Base-by-base conservation (phyloP, 2,113 vertebrate species). In the Brachirus orientalis region DNA sequence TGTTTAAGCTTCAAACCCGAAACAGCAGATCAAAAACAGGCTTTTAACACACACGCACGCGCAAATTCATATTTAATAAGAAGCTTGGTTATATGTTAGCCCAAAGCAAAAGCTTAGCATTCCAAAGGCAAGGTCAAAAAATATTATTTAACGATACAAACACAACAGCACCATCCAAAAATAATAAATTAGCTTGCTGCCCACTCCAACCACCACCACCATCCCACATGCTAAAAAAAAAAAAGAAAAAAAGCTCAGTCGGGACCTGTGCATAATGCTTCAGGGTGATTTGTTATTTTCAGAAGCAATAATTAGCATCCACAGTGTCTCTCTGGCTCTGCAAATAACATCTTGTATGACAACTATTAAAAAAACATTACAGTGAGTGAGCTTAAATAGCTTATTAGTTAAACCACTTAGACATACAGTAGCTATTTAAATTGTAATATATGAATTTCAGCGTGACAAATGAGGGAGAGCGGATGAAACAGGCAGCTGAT, bases 341-440 rank as follows among this genome's bases (percentile, higher is more conserved):
- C 72, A 84, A 76, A 80, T 78, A 79, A 68, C 77, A 75, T 75
- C 80, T 77, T 67, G 55, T 77, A 58, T 86, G 84, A 88, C 87
- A 82, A 79, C 79, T 75, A 82, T 85, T 89, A 82, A 80, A 82
- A 28, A 28, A 28, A 28, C 28, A 28, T 36, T 9, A 56, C 65
- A 82, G 86, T 74, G 87, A 85, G 85, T 85, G 60, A 59, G 57
- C 67, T 61, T 72, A 33, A 80, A 73, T 57, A 75, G 74, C 69
- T 53, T 77, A 77, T 86, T 86, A 81, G 72, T 60, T 72, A 77
- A 69, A 72, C 66, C 35, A 57, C 61, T 70, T 63, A 70, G 72
- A 79, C 72, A 65, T 41, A n/a, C n/a, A n/a, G n/a, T n/a, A 47
- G 59, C 52, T 65, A 43, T 85, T 78, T 75, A 53, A 77, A 71